Base-by-base conservation (phyloP, 1,140 invertebrate genomes). In the Pachypeltis micranthus region DNA sequence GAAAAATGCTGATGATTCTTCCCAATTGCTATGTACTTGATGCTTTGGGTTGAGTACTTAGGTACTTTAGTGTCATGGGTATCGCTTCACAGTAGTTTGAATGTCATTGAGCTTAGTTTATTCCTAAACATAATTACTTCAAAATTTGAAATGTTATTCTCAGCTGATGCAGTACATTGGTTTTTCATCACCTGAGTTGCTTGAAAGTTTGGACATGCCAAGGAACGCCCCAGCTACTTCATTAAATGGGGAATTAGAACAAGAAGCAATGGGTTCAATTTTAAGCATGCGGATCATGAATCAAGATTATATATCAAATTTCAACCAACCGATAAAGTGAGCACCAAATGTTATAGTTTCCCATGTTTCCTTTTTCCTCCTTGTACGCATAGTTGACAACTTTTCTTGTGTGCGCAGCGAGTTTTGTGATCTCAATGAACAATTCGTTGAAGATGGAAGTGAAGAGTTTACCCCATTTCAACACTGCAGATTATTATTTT, bases 81-180 rank as follows among this genome's bases (percentile, higher is more conserved):
- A n/a, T n/a, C n/a, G n/a, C n/a, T n/a, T n/a, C n/a, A n/a, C n/a
- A n/a, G n/a, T n/a, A n/a, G n/a, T n/a, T n/a, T n/a, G n/a, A n/a
- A 57, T 57, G n/a, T 23, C 1, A 2, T 26, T 3, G 19, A 57
- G 25, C 14, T 26, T 2, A 12, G 19, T 2, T 25, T 23, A 57
- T 57, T 26, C n/a, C 2, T n/a, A n/a, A n/a, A n/a, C 29, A 59
- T 60, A 2, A n/a, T 28, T 14, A n/a, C 19, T 21, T 31, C 16
- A 26, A 34, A 59, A 62, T 54, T 19, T 62, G 60, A 51, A 59
- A 63, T 66, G 68, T 61, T 55, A 39, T 71, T 72, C 74, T 1
- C 70, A 92, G 88, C 77, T 95, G 65, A 74, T 98, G 31, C 85
- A 88, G 68, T 95, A 95, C 73, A 87, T 98, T 69, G 92, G 90